Evolutionary conservation across 2,113 vertebrate genomes (phyloP).

Genomic region (Oreotrochilus melanogaster): DNA sequence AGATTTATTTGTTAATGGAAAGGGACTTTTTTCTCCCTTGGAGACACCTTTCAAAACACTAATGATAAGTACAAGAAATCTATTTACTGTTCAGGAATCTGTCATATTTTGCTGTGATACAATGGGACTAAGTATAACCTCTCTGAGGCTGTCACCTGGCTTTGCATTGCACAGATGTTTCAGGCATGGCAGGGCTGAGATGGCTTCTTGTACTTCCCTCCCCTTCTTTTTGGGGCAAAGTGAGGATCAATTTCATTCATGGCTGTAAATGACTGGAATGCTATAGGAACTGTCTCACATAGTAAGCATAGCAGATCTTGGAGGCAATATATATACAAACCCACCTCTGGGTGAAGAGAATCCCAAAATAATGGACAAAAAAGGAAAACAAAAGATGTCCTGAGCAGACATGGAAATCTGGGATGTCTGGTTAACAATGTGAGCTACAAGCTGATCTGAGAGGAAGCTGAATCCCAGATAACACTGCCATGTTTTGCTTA

Average conservation of each 20-base stretch:
- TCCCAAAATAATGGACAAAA: neutral
- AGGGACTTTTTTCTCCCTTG: neutral
- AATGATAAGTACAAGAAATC: neutral
- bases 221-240: neutral
- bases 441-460: neutral
- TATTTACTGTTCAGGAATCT: neutral
- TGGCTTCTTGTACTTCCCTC: neutral
- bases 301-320: neutral
- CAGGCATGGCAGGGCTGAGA: neutral
- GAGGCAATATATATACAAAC: neutral
- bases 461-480: neutral
- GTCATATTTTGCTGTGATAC: neutral
- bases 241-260: neutral
- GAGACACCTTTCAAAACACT: neutral
- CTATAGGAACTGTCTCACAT: neutral
- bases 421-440: rapidly evolving
- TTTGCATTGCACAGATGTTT: neutral
- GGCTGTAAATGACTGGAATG: neutral
- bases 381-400: neutral
- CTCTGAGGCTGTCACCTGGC: neutral
- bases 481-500: neutral
- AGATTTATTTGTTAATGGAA: neutral
- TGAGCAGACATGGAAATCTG: neutral
- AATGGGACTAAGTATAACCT: neutral
- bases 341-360: neutral